Evolutionary conservation across 2,113 vertebrate species (phyloP).

Genomic region (Chionis minor): DNA sequence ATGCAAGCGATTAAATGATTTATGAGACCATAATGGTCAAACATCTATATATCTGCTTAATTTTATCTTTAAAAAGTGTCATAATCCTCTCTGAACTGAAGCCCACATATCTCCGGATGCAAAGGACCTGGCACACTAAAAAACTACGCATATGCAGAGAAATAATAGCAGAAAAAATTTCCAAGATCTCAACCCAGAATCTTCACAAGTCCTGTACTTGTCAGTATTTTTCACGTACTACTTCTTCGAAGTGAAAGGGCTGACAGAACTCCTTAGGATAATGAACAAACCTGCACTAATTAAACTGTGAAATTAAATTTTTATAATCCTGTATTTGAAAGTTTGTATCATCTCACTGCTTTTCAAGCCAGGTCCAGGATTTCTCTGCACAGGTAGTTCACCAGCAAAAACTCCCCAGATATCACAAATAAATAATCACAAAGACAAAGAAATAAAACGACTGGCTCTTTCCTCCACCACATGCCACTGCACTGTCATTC

Average conservation of each 20-base stretch:
- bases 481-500: neutral
- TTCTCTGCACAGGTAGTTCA: neutral
- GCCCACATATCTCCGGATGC: neutral
- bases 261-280: neutral
- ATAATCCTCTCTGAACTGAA: neutral
- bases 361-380: neutral
- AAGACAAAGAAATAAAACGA: neutral
- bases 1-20: neutral
- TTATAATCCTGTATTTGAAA: neutral
- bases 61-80: neutral
- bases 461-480: neutral
- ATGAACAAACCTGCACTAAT: neutral
- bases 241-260: neutral
- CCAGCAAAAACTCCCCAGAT: neutral
- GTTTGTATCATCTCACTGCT: neutral
- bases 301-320: neutral
- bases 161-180: neutral
- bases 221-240: neutral
- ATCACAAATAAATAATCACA: neutral
- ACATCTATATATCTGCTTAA: neutral
- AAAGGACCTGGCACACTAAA: neutral
- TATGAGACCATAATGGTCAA: neutral
- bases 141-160: neutral
- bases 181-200: neutral
- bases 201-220: neutral